Evolutionary conservation across 2,797 vertebrate genomes (phyloP), one percentile per base, ranked within the genome.

Genomic region (Staurois parvus): DNA sequence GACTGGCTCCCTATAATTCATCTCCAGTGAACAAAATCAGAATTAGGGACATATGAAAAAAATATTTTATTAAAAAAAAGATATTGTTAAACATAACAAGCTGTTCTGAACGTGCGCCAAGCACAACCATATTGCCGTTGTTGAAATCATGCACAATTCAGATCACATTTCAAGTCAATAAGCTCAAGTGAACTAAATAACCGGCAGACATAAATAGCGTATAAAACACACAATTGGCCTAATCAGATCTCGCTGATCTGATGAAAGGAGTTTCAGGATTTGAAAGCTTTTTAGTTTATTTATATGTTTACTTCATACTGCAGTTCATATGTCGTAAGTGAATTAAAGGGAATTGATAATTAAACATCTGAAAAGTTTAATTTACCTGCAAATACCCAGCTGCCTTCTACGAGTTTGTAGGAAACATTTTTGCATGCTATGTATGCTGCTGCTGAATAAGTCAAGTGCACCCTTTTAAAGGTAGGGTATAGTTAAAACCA

Each of bases 341-440:
- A 81, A 72, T 81, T 72, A 81, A 81, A 81, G 69, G n/a, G 69
- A 64, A 81, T 81, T 81, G 72, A 42, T 81, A 81, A 81, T 81
- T 72, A 62, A 73, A 73, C 52, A 72, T 40, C 72, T 62, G 72
- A 40, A 72, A 81, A 72, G 69, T 72, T 72, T 62, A 21, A 73
- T 81, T 81, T 81, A 81, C 69, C 79, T 81, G 59, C 29, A 40
- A 81, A 81, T 52, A 21, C 48, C 37, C 52, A 9, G 69, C 69
- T 72, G 12, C 34, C 12, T 37, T 72, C 13, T 24, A 17, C 8
- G 12, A 72, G 69, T 24, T n/a, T 56, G 37, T 62, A 32, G 52
- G 67, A 81, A 40, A 72, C 12, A 45, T 48, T 56, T 17, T n/a
- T 24, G 19, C 21, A 9, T 59, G 19, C 9, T 24, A n/a, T 24